These are phyloP conservation scores for Palythoa grandis DNA, from an alignment of 92 coral and sea anemone genomes.

Conservation along the genomic window DNA sequence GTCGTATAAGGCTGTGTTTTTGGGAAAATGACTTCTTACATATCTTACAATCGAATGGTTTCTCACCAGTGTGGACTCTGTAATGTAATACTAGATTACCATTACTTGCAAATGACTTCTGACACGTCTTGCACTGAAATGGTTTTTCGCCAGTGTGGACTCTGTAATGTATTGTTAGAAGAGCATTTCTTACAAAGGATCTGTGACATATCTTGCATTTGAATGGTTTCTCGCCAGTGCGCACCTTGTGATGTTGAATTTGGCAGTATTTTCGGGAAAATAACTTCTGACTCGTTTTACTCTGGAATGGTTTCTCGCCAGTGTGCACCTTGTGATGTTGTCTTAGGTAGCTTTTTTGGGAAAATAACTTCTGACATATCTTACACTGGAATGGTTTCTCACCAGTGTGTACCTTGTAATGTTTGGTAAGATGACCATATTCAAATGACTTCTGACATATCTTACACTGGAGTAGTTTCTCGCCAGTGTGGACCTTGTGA, in stretches of 20 bases:
- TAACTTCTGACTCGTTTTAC: too few relatives aligned
- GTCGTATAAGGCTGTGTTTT: not conserved
- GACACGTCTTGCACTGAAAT: not conserved
- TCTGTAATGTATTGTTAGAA: not conserved
- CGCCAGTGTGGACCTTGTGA: too few relatives aligned
- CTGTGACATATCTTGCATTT: not conserved
- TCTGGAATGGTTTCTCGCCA: too few relatives aligned
- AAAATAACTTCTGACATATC: too few relatives aligned
- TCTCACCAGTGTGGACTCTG: not conserved
- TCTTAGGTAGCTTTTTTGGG: too few relatives aligned
- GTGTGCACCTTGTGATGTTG: too few relatives aligned
- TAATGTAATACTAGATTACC: not conserved
- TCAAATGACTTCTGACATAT: not conserved
- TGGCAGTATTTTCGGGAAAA: too few relatives aligned
- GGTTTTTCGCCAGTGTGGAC: not conserved
- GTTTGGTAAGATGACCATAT: not conserved
- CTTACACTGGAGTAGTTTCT: not conserved
- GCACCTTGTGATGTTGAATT: too few relatives aligned
- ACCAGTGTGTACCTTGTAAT: too few relatives aligned
- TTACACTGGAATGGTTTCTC: not conserved
- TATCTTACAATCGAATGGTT: not conserved
- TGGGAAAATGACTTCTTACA: not conserved
- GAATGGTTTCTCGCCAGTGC: too few relatives aligned
- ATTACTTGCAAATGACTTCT: not conserved
- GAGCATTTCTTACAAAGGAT: not conserved